Percentiles rank a stretch among this genome's conserved stretches.
Evolutionary conservation across 2,113 vertebrate genomes (phyloP).

Genomic region (Marcusenius ussheri): DNA sequence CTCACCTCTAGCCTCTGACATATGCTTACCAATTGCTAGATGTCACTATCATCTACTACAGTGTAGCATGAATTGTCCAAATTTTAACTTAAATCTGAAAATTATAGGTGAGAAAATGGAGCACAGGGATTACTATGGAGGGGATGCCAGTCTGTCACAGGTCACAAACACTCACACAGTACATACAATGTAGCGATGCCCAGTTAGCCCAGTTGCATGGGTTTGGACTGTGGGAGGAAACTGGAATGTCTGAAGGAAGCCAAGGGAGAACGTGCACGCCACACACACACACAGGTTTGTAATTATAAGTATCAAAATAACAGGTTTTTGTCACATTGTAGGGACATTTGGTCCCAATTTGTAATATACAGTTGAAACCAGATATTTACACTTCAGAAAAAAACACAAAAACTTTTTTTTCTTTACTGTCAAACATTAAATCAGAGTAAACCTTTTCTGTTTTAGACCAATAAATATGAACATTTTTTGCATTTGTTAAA

Average conservation of each 20-base stretch:
- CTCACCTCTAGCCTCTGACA: not conserved
- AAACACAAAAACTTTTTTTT: too few species aligned
- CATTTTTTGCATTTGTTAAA: too few species aligned
- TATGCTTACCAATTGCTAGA: not conserved
- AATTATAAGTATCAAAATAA: too few species aligned
- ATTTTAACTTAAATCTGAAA: not conserved
- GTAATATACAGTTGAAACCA: too few species aligned
- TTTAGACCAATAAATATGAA: too few species aligned
- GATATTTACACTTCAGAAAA: too few species aligned
- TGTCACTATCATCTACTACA: not conserved
- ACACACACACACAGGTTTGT: not conserved
- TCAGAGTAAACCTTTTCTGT: too few species aligned
- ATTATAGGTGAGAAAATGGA: not conserved
- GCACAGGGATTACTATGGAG: not conserved
- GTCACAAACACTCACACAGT: not conserved
- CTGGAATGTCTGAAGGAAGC: too few species aligned
- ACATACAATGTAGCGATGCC: not conserved
- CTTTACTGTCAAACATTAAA: too few species aligned
- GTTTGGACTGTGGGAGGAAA: not conserved
- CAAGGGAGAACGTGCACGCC: too few species aligned
- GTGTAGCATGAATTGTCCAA: not conserved
- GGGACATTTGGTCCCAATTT: not conserved
- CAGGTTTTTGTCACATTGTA: too few species aligned
- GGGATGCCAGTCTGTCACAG: not conserved
- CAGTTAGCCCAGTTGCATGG: not conserved